phyloP scores from a whole-genome alignment of 2,797 vertebrate genomes.

The Tenualosa ilisha region DNA sequence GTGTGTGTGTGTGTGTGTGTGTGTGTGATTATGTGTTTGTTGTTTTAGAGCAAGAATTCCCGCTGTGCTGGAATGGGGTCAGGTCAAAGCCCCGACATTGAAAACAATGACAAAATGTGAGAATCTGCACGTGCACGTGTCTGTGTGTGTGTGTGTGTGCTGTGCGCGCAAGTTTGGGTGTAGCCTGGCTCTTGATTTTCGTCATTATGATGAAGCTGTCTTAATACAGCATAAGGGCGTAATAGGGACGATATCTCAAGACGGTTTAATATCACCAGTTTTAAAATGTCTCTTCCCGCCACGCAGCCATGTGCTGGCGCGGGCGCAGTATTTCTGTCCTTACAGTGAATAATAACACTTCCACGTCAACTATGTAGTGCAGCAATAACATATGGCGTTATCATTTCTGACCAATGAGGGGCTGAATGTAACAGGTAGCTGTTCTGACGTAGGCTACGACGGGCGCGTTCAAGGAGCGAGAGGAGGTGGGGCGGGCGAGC shows the following conservation, averaged over 20 bases:
- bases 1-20: conserved; percentile 2
- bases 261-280: background rate
- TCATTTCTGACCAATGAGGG: conserved; percentile 69
- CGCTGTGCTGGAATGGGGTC: conserved; percentile 37
- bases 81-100: conserved; percentile 18
- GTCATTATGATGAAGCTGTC: background rate
- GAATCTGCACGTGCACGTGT: background rate
- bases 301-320: conserved; percentile 23
- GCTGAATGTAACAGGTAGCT: conserved; percentile 58
- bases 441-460: conserved; percentile 65
- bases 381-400: conserved; percentile 76
- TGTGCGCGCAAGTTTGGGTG: background rate
- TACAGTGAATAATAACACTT: conserved; percentile 44
- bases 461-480: conserved; percentile 61
- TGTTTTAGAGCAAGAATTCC: background rate
- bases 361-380: conserved; percentile 45
- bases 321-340: background rate
- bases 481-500: conserved; percentile 59
- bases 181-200: background rate
- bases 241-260: background rate
- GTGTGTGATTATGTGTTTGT: background rate
- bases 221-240: background rate
- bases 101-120: background rate
- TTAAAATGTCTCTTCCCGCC: conserved; percentile 20
- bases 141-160: background rate